These are phyloP conservation scores for Steinernema carpocapsae DNA, from an alignment of 2,888 invertebrate genomes.

Conservation along the genomic window DNA sequence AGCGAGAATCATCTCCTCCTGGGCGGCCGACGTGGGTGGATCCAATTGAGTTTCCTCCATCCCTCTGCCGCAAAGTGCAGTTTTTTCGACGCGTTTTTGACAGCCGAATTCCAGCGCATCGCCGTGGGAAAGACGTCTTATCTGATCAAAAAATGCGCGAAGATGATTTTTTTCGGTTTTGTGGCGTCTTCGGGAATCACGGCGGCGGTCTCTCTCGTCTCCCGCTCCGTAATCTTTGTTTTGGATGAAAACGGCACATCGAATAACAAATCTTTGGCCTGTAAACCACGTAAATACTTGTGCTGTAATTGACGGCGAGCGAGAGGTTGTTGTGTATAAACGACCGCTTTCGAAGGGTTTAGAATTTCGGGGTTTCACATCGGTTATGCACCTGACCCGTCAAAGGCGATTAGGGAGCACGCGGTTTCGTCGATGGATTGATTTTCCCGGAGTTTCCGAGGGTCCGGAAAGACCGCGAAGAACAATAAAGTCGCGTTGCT, in stretches of 20 bases:
- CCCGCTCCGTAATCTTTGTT: background rate
- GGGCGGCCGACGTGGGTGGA: background rate
- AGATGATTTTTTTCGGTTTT: background rate
- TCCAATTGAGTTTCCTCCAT: background rate
- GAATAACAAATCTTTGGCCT: too few species aligned
- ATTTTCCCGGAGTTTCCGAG: background rate
- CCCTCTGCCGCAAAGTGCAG: conserved; percentile 8
- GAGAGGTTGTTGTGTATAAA: too few species aligned
- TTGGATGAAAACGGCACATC: too few species aligned
- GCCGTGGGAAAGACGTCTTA: background rate
- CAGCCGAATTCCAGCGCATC: background rate
- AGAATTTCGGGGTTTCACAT: conserved; percentile 7
- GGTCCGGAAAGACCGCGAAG: background rate
- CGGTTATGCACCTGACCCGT: background rate
- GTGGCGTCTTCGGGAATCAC: background rate
- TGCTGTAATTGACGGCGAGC: too few species aligned
- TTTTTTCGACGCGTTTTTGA: background rate
- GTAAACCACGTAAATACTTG: too few species aligned
- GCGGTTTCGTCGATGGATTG: background rate
- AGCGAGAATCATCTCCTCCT: background rate
- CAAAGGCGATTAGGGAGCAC: conserved; percentile 2
- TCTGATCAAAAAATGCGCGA: background rate
- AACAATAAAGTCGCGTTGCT: conserved; percentile 6
- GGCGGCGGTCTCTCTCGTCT: background rate
- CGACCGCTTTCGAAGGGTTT: too few species aligned